Percentiles rank a stretch among this genome's conserved stretches.
phyloP scores from a whole-genome alignment of 2,113 vertebrate genomes.

The Ctenomys sociabilis region DNA sequence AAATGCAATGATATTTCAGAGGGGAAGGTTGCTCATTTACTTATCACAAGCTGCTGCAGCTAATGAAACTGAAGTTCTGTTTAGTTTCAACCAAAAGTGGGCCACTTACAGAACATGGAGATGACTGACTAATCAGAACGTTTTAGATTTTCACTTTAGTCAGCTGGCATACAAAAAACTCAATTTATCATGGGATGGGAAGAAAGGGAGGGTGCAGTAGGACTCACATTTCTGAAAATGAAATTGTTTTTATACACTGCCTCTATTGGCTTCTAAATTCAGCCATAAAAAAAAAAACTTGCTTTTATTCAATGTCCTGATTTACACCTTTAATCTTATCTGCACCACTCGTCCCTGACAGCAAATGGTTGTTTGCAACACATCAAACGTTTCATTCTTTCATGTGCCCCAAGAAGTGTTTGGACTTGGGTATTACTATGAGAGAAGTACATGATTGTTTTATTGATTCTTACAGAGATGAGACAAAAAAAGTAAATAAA shows the following conservation, averaged over 20 bases:
- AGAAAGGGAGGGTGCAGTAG: not conserved
- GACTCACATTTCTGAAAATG: constrained; percentile 54
- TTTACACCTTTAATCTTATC: constrained; percentile 6
- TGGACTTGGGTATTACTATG: not conserved
- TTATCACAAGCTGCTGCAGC: not conserved
- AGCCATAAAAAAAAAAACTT: constrained; percentile 36
- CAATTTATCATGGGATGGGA: not conserved
- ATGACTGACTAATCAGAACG: not conserved
- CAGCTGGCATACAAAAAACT: constrained; percentile 13
- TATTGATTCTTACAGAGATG: not conserved
- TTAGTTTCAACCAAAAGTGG: constrained; percentile 19
- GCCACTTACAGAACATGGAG: not conserved
- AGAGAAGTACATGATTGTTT: not conserved
- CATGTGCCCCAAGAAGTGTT: not conserved
- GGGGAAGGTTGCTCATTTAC: constrained; percentile 39
- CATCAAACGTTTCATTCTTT: constrained; percentile 39
- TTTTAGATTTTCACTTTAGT: constrained; percentile 30
- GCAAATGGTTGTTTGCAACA: not conserved
- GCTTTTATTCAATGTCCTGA: not conserved
- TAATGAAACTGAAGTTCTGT: constrained; percentile 36
- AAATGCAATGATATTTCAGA: constrained; percentile 48
- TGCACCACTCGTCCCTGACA: not conserved
- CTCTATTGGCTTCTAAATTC: constrained; percentile 28
- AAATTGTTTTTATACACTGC: constrained; percentile 39
- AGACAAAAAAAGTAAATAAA: constrained; percentile 54